Percentiles rank a stretch among this genome's conserved stretches.
Evolutionary conservation across 2,797 vertebrate genomes (phyloP).

Genomic region (Pseudomugil tenellus): DNA sequence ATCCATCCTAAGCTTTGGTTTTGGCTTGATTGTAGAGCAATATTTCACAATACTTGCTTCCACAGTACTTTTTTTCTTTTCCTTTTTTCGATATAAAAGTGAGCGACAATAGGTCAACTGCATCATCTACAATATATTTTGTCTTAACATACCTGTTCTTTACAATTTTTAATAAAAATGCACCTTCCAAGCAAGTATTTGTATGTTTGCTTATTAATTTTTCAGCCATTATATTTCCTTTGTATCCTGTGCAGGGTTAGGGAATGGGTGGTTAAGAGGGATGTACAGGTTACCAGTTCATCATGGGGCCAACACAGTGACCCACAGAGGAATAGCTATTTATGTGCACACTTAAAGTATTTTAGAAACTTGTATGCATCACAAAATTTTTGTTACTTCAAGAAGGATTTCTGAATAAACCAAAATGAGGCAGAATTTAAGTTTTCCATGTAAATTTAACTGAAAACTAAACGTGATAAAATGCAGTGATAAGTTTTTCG

Average conservation of each 20-base stretch:
- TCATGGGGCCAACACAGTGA: too few relatives aligned
- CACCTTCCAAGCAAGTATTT: slow-evolving; percentile 4
- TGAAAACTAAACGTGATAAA: neutral
- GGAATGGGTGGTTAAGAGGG: neutral
- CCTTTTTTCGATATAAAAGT: neutral
- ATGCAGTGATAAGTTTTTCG: neutral
- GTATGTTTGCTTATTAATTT: neutral
- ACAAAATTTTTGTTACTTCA: neutral
- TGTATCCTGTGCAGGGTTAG: neutral
- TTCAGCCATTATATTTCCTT: neutral
- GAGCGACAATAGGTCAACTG: neutral
- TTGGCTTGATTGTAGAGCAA: neutral
- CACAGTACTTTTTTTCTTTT: neutral
- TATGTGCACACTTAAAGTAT: neutral
- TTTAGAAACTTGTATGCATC: neutral
- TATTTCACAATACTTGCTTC: slow-evolving; percentile 8
- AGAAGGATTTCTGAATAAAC: neutral
- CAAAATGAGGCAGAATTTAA: neutral
- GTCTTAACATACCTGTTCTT: slow-evolving; percentile 18
- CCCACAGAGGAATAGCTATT: neutral
- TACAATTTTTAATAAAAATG: slow-evolving; percentile 54
- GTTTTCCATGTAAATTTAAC: neutral
- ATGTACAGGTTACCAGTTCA: neutral
- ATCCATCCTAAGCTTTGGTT: slow-evolving; percentile 5
- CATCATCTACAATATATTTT: slow-evolving; percentile 12